These are phyloP conservation scores for Ricordea florida DNA, from an alignment of 92 coral and sea anemone genomes.

Conservation along the genomic window DNA sequence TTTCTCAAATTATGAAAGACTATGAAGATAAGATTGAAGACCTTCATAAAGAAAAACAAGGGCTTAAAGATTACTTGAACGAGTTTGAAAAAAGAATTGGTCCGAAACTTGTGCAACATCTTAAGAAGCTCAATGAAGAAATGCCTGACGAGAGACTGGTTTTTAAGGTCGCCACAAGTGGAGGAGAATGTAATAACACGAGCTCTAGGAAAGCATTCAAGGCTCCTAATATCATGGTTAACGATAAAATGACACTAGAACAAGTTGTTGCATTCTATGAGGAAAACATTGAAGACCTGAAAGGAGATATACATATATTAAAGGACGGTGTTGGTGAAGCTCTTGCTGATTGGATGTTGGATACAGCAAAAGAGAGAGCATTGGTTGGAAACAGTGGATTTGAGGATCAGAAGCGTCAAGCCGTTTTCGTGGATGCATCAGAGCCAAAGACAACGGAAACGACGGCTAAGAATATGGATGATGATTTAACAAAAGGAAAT, in stretches of 20 bases:
- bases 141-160: not conserved
- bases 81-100: not conserved
- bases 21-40: conserved; percentile 71
- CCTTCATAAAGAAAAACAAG: conserved; percentile 51
- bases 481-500: no score
- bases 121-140: not conserved
- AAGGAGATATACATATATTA: conserved; percentile 20
- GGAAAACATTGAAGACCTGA: not conserved
- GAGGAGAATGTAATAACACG: not conserved
- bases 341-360: not conserved
- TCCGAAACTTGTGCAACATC: conserved; percentile 3
- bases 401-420: no score
- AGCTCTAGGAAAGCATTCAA: not conserved
- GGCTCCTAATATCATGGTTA: conserved; percentile 39
- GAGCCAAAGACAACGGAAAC: no score
- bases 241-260: conserved; percentile 57
- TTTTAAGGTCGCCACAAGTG: not conserved
- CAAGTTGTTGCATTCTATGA: conserved; percentile 58
- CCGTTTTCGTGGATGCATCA: no score
- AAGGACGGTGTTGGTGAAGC: conserved; percentile 4
- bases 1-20: conserved; percentile 50
- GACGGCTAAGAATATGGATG: no score
- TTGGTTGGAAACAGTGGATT: no score
- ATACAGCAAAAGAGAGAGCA: not conserved
- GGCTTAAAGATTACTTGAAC: not conserved